Evolutionary conservation across 2,888 invertebrate species (phyloP).

Genomic region (Alentia gelatinosa): DNA sequence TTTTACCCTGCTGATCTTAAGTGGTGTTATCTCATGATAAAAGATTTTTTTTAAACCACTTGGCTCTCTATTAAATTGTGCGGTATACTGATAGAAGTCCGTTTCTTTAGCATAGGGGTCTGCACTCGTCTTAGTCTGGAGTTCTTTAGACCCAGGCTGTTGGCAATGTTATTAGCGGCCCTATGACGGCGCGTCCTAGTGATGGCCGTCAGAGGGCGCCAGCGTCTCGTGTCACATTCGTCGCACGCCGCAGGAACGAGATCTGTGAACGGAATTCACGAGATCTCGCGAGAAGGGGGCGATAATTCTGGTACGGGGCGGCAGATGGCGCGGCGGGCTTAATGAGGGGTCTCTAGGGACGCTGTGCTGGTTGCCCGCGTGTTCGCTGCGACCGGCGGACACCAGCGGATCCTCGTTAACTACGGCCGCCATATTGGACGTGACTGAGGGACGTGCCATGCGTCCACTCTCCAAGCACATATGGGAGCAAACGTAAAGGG

Average conservation of each 20-base stretch:
- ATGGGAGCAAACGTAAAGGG: neutral
- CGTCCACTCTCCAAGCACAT: too few species aligned
- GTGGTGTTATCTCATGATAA: too few species aligned
- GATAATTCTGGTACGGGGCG: neutral
- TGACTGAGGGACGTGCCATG: slow-evolving; percentile 1
- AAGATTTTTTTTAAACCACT: too few species aligned
- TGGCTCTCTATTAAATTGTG: too few species aligned
- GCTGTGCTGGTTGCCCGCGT: neutral
- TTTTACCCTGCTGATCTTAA: too few species aligned
- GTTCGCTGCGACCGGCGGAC: neutral
- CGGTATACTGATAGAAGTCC: too few species aligned
- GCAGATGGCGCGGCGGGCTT: neutral
- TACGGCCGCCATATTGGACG: neutral
- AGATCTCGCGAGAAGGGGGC: neutral
- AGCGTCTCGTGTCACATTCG: neutral
- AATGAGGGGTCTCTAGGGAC: slow-evolving; percentile 4
- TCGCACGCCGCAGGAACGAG: neutral
- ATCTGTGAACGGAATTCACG: neutral
- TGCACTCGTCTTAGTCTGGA: too few species aligned
- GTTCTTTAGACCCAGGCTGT: neutral
- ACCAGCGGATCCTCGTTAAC: neutral
- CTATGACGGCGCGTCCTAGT: too few species aligned
- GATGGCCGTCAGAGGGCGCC: neutral
- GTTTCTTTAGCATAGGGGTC: too few species aligned
- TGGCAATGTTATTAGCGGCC: neutral